Evolutionary conservation across 1,140 invertebrate genomes (phyloP).

Genomic region (Lasioglossum baleicum): DNA sequence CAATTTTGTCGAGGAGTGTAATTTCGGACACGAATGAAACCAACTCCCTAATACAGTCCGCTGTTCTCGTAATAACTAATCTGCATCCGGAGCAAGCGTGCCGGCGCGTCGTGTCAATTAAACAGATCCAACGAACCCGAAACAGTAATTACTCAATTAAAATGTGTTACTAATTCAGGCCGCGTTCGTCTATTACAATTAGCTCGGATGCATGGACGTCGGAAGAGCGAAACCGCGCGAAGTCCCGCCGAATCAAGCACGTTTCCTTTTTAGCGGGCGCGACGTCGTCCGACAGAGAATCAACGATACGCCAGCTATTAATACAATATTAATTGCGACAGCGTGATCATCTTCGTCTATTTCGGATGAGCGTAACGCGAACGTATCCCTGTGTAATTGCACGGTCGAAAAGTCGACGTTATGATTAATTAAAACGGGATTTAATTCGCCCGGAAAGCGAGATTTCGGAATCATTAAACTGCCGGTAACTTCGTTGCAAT

Average conservation of each 20-base stretch:
- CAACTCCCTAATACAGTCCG: background rate
- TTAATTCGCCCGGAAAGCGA: background rate
- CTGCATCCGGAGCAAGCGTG: background rate
- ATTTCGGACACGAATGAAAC: conserved; percentile 41
- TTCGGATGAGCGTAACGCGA: background rate
- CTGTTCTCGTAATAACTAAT: conserved; percentile 22
- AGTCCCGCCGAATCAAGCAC: no score
- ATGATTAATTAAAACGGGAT: conserved; percentile 20
- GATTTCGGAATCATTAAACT: background rate
- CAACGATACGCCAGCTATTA: conserved; percentile 6
- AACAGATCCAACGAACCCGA: background rate
- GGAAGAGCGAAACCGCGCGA: background rate
- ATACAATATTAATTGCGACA: background rate
- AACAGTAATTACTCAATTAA: background rate
- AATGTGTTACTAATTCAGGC: background rate
- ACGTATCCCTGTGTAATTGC: conserved; percentile 18
- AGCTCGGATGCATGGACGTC: no score
- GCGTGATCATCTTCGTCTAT: conserved; percentile 1
- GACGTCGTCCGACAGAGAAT: no score
- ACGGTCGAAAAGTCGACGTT: background rate
- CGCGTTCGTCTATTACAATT: background rate
- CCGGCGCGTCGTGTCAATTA: conserved; percentile 15
- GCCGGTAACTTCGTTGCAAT: background rate
- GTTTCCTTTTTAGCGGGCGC: background rate
- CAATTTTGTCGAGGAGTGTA: background rate